Conservation (phyloP, 1,140 invertebrate species). For the Daktulosphaira vitifoliae region DNA sequence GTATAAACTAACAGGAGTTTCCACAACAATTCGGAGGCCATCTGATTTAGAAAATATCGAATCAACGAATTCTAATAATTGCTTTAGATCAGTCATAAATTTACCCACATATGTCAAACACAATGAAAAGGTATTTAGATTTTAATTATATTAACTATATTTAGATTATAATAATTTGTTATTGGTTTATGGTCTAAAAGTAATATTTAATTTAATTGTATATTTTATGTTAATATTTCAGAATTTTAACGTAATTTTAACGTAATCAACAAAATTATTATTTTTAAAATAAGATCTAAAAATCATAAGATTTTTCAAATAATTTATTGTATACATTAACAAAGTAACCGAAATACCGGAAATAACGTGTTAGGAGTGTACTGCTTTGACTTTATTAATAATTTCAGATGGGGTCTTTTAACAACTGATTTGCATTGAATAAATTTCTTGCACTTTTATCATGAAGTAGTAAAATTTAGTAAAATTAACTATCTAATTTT, state of each 20-base stretch:
- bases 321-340: no score
- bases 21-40: constrained; percentile 37
- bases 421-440: neutral
- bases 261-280: no score
- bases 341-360: constrained; percentile 21
- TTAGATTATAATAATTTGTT: neutral
- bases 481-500: no score
- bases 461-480: neutral
- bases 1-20: constrained; percentile 42
- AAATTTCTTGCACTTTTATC: neutral
- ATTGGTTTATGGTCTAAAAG: neutral
- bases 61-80: neutral
- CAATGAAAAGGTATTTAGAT: constrained; percentile 50
- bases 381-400: constrained; percentile 7
- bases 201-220: no score
- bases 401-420: constrained; percentile 4
- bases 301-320: neutral
- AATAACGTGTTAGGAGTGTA: constrained; percentile 28
- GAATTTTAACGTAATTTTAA: no score
- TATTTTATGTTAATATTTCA: no score
- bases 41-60: constrained; percentile 22
- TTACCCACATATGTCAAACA: constrained; percentile 72
- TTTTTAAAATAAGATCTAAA: neutral
- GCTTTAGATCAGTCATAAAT: constrained; percentile 66
- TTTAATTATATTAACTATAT: neutral